These are phyloP conservation scores for Apogon hyalosoma DNA, from an alignment of 2,797 vertebrate species.

Conservation along the genomic window DNA sequence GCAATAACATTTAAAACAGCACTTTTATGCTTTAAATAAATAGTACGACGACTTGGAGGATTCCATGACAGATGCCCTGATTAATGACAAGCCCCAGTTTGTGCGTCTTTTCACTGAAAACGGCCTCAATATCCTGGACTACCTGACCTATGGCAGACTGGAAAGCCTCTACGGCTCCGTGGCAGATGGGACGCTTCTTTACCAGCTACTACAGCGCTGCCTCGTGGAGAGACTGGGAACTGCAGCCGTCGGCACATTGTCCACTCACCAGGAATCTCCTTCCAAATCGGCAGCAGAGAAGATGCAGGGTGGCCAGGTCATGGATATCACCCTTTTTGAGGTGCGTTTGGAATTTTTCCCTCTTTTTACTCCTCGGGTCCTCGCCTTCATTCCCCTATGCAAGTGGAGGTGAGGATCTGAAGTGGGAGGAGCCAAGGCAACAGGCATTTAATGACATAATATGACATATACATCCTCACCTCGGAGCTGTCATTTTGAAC, in stretches of 20 bases:
- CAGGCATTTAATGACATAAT: too few relatives aligned
- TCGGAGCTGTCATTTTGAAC: too few relatives aligned
- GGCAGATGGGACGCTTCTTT: conserved; percentile 79
- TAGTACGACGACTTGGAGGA: conserved; percentile 89
- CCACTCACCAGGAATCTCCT: neutral
- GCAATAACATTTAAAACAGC: neutral
- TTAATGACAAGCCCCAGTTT: conserved; percentile 91
- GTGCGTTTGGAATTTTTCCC: conserved; percentile 43
- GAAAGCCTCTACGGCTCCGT: conserved; percentile 86
- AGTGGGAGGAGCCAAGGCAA: too few relatives aligned
- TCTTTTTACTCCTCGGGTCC: too few relatives aligned
- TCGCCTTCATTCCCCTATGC: too few relatives aligned
- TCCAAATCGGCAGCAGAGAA: conserved; percentile 33
- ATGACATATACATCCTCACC: too few relatives aligned
- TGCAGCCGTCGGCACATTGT: neutral
- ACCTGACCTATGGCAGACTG: conserved; percentile 85
- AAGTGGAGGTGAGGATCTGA: too few relatives aligned
- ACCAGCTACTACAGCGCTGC: conserved; percentile 79
- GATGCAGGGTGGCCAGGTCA: neutral
- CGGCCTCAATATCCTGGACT: conserved; percentile 87
- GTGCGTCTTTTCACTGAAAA: conserved; percentile 91
- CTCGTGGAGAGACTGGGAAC: conserved; percentile 63
- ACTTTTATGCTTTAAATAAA: neutral
- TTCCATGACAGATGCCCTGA: conserved; percentile 89
- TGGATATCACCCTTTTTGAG: conserved; percentile 80